Percentiles rank a stretch among this genome's conserved stretches.
phyloP scores from a whole-genome alignment of 1,140 invertebrate species.

The Achatina immaculata region DNA sequence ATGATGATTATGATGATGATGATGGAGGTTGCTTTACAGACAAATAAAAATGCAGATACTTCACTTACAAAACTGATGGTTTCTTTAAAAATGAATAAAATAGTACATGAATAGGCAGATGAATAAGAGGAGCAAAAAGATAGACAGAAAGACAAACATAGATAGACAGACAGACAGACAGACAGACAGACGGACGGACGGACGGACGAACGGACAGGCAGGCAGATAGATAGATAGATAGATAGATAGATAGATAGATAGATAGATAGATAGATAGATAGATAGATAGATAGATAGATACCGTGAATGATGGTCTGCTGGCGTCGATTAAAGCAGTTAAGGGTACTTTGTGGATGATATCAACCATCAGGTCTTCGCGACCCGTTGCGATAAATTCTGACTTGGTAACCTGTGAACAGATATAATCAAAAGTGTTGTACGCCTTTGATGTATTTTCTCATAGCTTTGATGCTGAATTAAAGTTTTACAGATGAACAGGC shows the following conservation, averaged over 20 bases:
- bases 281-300: background rate
- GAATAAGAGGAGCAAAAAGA: no score
- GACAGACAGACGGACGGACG: constrained; percentile 21
- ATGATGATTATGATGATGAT: no score
- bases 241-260: background rate
- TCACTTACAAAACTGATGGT: no score
- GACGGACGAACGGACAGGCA: constrained; percentile 12
- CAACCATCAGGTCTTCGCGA: background rate
- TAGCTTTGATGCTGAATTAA: no score
- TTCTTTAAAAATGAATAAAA: no score
- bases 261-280: background rate
- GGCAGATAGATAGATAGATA: constrained; percentile 8
- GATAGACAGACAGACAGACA: constrained; percentile 8
- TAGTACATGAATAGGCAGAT: no score
- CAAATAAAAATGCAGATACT: no score
- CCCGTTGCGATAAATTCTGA: background rate
- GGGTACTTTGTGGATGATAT: background rate
- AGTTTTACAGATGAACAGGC: no score
- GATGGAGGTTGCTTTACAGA: no score
- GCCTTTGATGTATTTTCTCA: no score
- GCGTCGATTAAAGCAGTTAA: constrained; percentile 86
- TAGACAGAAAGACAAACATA: no score
- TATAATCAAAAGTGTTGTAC: no score
- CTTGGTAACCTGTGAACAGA: background rate
- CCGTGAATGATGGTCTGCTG: constrained; percentile 38